Evolutionary conservation across 92 coral and sea anemone species (phyloP).

Genomic region (Desmophyllum pertusum): DNA sequence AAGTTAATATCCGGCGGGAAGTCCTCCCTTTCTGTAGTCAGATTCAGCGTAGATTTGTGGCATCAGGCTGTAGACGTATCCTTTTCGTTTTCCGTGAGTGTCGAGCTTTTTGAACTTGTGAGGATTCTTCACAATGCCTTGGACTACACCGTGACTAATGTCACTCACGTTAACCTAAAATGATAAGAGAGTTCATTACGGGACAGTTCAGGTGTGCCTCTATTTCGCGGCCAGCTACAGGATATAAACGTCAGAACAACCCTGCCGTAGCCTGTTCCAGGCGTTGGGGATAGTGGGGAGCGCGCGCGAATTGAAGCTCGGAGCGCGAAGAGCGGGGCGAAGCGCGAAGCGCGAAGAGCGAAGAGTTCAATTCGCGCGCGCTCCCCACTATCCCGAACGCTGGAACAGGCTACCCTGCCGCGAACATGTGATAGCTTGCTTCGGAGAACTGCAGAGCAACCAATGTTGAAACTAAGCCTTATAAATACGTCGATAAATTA

Average conservation of each 20-base stretch:
- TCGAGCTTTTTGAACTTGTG: constrained; percentile 50
- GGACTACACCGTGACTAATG: constrained; percentile 95
- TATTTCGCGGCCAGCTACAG: background rate
- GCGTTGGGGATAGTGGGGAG: too few relatives aligned
- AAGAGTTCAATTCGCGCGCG: too few relatives aligned
- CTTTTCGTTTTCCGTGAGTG: constrained; percentile 71
- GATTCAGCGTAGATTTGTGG: constrained; percentile 94
- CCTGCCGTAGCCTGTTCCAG: too few relatives aligned
- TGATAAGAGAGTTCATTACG: background rate
- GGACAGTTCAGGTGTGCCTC: background rate
- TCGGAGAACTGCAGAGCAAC: background rate
- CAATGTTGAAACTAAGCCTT: background rate
- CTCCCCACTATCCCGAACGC: too few relatives aligned
- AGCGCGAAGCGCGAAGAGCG: too few relatives aligned
- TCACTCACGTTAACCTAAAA: constrained; percentile 91
- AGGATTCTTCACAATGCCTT: constrained; percentile 85
- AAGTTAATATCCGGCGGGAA: constrained; percentile 91
- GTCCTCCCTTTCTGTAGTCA: constrained; percentile 94
- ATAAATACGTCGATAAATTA: background rate
- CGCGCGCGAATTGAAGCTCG: too few relatives aligned
- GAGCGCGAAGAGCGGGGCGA: too few relatives aligned
- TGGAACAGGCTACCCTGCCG: too few relatives aligned
- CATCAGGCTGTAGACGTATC: constrained; percentile 67
- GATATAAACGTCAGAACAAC: too few relatives aligned
- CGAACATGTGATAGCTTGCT: background rate